Percentiles rank a stretch among this genome's conserved stretches.
These are phyloP conservation scores for Hydra vulgaris DNA, from an alignment of 30 jellyfish, hydroid and myxozoan species.

Conservation along the genomic window DNA sequence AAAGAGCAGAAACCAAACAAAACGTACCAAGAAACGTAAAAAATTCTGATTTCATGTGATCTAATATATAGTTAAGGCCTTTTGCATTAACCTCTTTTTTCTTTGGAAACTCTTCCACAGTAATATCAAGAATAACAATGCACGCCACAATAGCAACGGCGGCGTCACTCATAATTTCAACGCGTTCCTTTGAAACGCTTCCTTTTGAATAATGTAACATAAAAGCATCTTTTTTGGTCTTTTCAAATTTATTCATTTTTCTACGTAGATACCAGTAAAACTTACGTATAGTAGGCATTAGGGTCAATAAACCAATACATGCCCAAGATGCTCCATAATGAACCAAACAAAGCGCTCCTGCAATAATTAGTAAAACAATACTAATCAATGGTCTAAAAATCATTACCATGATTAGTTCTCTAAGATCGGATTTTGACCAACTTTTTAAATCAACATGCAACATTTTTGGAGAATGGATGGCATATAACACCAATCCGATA, in stretches of 20 bases:
- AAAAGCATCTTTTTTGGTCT: slow-evolving; percentile 2
- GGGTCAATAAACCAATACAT: slow-evolving; percentile 7
- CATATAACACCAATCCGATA: neutral
- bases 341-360: slow-evolving; percentile 10
- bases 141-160: slow-evolving; percentile 38
- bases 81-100: neutral
- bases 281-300: slow-evolving; percentile 20
- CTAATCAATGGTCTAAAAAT: neutral
- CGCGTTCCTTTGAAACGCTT: slow-evolving; percentile 24
- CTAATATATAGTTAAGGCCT: neutral
- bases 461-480: slow-evolving; percentile 16
- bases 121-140: slow-evolving; percentile 17
- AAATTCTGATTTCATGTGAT: slow-evolving; percentile 11
- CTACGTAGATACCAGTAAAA: slow-evolving; percentile 12
- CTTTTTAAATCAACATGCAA: slow-evolving; percentile 18
- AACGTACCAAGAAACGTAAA: slow-evolving; percentile 2
- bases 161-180: slow-evolving; percentile 33
- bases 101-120: slow-evolving; percentile 24
- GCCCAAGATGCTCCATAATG: slow-evolving; percentile 17
- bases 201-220: slow-evolving; percentile 13
- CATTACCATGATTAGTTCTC: neutral
- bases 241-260: neutral
- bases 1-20: slow-evolving; percentile 11
- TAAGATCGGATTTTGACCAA: slow-evolving; percentile 13
- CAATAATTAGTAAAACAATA: neutral